phyloP scores from a whole-genome alignment of 2,113 vertebrate genomes.

The Melanerpes formicivorus region DNA sequence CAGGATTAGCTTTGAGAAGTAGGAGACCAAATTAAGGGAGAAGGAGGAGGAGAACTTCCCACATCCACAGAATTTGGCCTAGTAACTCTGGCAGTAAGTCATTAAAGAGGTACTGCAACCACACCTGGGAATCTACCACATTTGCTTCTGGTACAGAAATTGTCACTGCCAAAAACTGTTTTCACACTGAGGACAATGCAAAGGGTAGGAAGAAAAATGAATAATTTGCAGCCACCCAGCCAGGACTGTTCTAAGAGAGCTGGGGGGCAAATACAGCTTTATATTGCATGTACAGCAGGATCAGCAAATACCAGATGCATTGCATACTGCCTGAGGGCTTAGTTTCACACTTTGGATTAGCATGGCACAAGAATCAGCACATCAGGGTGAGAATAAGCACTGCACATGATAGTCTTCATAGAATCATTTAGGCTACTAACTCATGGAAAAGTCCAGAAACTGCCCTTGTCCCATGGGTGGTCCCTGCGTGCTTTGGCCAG shows the following conservation, averaged over 20 bases:
- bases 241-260: background rate
- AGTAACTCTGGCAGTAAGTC: background rate
- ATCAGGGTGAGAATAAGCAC: background rate
- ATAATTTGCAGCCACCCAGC: background rate
- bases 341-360: background rate
- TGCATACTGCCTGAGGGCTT: background rate
- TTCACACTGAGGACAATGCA: background rate
- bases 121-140: background rate
- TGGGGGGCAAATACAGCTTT: background rate
- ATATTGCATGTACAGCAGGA: background rate
- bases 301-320: background rate
- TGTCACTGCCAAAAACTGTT: background rate
- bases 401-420: background rate
- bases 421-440: background rate
- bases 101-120: background rate
- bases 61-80: background rate
- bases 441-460: too few species aligned
- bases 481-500: too few species aligned
- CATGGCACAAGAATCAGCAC: background rate
- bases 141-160: background rate
- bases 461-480: too few species aligned
- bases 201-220: background rate
- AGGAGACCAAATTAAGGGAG: background rate
- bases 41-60: background rate
- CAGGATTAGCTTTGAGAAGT: background rate